A percentile compares a stretch with the other conserved stretches of the same genome.
Evolutionary conservation across 1,140 invertebrate genomes (phyloP).

Genomic region (Charaxes varanes): DNA sequence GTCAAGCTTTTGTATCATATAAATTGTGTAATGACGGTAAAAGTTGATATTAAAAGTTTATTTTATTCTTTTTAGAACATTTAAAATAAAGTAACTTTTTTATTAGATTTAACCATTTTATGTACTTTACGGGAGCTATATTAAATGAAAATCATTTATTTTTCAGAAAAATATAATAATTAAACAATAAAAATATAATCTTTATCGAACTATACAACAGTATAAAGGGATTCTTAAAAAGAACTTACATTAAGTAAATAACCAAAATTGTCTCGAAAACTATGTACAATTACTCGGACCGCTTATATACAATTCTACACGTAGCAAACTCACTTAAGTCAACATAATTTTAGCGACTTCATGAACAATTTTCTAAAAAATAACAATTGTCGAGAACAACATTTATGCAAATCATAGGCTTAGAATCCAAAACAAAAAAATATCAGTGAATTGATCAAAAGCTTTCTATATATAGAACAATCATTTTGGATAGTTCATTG

Average conservation of each 20-base stretch:
- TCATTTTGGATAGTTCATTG: no score
- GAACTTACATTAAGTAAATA: constrained; percentile 41
- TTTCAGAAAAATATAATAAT: constrained; percentile 69
- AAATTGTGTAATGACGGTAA: no score
- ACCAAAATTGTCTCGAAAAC: constrained; percentile 36
- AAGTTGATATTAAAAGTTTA: no score
- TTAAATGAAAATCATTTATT: constrained; percentile 17
- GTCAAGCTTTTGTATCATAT: no score
- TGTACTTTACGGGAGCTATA: no score
- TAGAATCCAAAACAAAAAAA: neutral
- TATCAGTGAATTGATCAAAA: no score
- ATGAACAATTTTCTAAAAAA: neutral
- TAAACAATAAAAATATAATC: constrained; percentile 70
- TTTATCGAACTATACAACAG: constrained; percentile 71
- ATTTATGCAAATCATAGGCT: neutral
- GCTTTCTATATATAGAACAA: no score
- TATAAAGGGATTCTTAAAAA: constrained; percentile 52
- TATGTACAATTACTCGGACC: constrained; percentile 35
- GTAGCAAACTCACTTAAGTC: constrained; percentile 13
- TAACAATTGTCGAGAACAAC: neutral
- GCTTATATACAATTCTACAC: constrained; percentile 83
- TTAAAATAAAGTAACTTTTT: no score
- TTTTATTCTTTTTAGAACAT: no score
- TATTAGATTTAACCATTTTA: no score
- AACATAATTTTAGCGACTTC: constrained; percentile 16